Base-by-base conservation (phyloP, 2,888 invertebrate species). In the Podotricha telesiphe region DNA sequence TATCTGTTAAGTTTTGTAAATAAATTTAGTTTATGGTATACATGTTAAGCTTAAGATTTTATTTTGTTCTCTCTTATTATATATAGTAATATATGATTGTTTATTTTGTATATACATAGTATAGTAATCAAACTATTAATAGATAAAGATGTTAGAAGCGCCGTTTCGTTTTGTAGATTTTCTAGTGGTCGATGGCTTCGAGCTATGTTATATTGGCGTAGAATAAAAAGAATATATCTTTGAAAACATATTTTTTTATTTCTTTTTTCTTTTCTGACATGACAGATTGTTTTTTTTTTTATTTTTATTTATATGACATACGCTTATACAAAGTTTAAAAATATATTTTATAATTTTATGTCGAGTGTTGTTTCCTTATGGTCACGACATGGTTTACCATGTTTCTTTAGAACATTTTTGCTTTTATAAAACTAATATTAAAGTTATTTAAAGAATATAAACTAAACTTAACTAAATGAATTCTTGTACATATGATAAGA, bases 1-100 rank as follows among this genome's bases (percentile, higher is more conserved):
- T 17, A 51, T 67, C 50, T 67, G 59, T 67, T 67, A 61, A 53
- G 65, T 66, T 68, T 71, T 71, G 58, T 68, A 71, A 53, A 68
- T 71, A 68, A 37, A 19, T 37, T 71, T 68, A 53, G 61, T 62
- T 62, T 67, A 61, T 19, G 34, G n/a, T 61, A 28, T 17, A 45
- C 42, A 40, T 11, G 42, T 62, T 67, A 62, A 67, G 53, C 53
- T 68, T 64, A 51, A 61, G 37, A 11, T 48, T 4, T 68, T 53
- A n/a, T n/a, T 64, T 40, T 48, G 22, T 68, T 62, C 56, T 68
- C 37, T 55, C 19, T 62, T 13, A 47, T 17, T 48, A 20, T 48
- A 17, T 56, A 56, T 61, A 61, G 28, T 42, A 65, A 55, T 65
- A 65, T 65, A 65, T 65, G 28, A 45, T 5, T 53, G 53, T 53